Conservation (phyloP, 2,113 vertebrate species). For the Oncorhynchus nerka region DNA sequence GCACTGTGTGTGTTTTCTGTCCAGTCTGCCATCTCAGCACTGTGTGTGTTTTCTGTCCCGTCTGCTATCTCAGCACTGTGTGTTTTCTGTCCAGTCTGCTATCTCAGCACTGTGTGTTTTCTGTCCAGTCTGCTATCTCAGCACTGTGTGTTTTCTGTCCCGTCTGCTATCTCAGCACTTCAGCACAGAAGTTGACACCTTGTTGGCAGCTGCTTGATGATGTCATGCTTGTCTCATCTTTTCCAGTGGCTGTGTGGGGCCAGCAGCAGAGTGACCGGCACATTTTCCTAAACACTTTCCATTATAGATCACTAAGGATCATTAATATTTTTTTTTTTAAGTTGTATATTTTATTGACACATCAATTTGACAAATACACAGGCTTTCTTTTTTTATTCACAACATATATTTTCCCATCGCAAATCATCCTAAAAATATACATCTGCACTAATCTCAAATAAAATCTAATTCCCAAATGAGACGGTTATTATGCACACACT, state of each 20-base stretch:
- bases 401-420: too few relatives aligned
- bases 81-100: conserved; percentile 15
- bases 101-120: conserved; percentile 1
- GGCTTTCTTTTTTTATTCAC: too few relatives aligned
- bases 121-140: not conserved
- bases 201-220: conserved; percentile 40
- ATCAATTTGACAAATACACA: too few relatives aligned
- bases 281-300: not conserved
- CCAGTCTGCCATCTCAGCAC: too few relatives aligned
- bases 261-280: not conserved
- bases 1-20: too few relatives aligned
- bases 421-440: too few relatives aligned
- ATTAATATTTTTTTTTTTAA: too few relatives aligned
- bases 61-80: not conserved
- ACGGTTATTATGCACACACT: too few relatives aligned
- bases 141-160: conserved; percentile 20
- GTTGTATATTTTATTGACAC: too few relatives aligned
- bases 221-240: conserved; percentile 37
- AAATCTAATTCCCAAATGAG: too few relatives aligned
- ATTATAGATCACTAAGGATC: not conserved
- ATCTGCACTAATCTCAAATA: too few relatives aligned
- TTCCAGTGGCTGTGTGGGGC: conserved; percentile 40
- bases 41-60: too few relatives aligned
- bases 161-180: not conserved
- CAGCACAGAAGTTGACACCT: conserved; percentile 37